Base-by-base conservation (phyloP, 2,888 invertebrate genomes). In the Cephalotes varians region DNA sequence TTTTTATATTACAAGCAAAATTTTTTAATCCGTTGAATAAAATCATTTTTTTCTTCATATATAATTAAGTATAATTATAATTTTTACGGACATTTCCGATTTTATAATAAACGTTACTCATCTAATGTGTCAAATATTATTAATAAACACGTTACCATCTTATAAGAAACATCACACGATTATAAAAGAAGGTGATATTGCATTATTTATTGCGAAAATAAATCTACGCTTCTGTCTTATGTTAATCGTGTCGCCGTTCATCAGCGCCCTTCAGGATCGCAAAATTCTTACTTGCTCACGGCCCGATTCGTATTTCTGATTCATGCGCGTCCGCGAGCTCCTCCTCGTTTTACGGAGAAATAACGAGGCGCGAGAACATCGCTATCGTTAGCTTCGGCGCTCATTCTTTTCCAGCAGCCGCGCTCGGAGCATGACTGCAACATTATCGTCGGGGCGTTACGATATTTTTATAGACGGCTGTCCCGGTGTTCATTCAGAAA, bases 241-340 rank as follows among this genome's bases (percentile, higher is more conserved):
- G 56, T 69, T 79, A 79, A 79, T 79, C 71, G 64, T n/a, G 40
- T 21, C 44, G 34, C 34, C 28, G 56, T 79, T 69, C 69, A 56
- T 54, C 54, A 44, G 56, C 49, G 49, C n/a, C n/a, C n/a, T n/a
- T n/a, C n/a, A 4, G 62, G 31, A 73, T 21, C 62, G 56, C 58
- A 60, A 51, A 79, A 82, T 69, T 82, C 79, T 69, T 34, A 47
- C 56, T 79, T 25, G 37, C 40, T 80, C 49, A 34, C 49, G 7
- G 60, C 65, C 9, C 72, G 82, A 80, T 84, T 84, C 84, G 64
- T 84, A 83, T 84, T 82, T 84, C 82, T 77, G 84, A 84, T 82
- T 84, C 84, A 84, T 71, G 77, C 72, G 49, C 81, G 69, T 31
- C 79, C 72, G 58, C 73, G 81, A 69, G 73, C 44, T 28, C 18